Conservation (phyloP, 1,140 invertebrate species). For the Drosophila dunni region DNA sequence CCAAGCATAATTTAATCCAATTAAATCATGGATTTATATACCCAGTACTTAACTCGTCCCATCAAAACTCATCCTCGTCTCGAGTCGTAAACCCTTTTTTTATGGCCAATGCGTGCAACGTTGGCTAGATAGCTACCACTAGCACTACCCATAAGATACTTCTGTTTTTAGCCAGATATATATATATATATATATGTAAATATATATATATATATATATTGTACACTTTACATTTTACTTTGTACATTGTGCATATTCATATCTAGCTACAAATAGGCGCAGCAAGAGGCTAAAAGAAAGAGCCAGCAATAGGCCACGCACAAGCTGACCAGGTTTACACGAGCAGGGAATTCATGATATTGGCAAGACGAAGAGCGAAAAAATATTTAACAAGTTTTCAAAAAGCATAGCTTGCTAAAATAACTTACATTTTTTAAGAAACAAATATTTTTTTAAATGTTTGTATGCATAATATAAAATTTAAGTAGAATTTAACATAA, state of each 20-base stretch:
- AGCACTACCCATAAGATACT: neutral
- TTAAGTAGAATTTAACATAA: too few relatives aligned
- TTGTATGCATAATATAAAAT: too few relatives aligned
- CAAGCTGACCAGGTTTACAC: constrained; percentile 13
- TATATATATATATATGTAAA: constrained; percentile 10
- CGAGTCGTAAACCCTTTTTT: constrained; percentile 57
- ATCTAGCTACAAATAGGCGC: constrained; percentile 34
- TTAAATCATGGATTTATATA: constrained; percentile 78
- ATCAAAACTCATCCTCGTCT: neutral
- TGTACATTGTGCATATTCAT: constrained; percentile 29
- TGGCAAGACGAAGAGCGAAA: neutral
- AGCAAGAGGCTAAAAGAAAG: constrained; percentile 32
- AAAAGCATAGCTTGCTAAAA: too few relatives aligned
- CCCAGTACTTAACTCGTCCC: constrained; percentile 36
- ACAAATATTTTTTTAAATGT: too few relatives aligned
- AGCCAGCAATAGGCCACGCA: neutral
- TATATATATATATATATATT: constrained; percentile 32
- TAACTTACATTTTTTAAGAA: too few relatives aligned
- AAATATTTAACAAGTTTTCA: too few relatives aligned
- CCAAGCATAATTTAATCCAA: constrained; percentile 78
- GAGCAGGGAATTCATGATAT: constrained; percentile 2
- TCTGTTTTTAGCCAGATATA: constrained; percentile 9
- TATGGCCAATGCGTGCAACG: constrained; percentile 59
- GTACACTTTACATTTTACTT: neutral
- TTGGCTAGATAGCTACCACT: constrained; percentile 1